Evolutionary conservation across 2,113 vertebrate genomes (phyloP).

Genomic region (Cacatua alba): DNA sequence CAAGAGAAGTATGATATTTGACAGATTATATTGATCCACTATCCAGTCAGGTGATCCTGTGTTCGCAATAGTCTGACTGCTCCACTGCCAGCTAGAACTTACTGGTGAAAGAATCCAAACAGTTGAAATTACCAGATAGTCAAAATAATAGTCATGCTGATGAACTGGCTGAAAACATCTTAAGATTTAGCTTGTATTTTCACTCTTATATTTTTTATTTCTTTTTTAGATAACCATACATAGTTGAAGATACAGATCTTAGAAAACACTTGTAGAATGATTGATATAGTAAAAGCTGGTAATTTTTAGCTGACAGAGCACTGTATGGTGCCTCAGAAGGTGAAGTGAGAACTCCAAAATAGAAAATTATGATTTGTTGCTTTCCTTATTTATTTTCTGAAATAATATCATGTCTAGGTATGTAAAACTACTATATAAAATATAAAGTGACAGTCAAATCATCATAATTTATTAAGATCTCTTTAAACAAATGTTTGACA

Average conservation of each 20-base stretch:
- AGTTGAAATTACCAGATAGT: neutral
- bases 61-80: neutral
- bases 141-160: neutral
- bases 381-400: neutral
- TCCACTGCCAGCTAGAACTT: neutral
- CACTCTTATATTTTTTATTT: neutral
- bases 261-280: neutral
- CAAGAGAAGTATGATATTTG: neutral
- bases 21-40: too few species aligned
- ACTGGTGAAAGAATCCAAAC: neutral
- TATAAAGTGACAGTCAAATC: neutral
- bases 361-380: neutral
- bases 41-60: neutral
- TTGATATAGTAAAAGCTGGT: neutral
- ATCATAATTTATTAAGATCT: neutral
- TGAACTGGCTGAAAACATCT: neutral
- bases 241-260: neutral
- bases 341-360: neutral
- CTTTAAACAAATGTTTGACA: neutral
- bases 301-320: neutral
- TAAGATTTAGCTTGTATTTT: neutral
- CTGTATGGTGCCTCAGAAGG: neutral
- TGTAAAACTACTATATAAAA: fast-evolving
- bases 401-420: neutral
- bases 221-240: neutral